Evolutionary conservation across 2,113 vertebrate genomes (phyloP), one percentile per base, ranked within the genome.

Genomic region (Trematocara macrostoma): DNA sequence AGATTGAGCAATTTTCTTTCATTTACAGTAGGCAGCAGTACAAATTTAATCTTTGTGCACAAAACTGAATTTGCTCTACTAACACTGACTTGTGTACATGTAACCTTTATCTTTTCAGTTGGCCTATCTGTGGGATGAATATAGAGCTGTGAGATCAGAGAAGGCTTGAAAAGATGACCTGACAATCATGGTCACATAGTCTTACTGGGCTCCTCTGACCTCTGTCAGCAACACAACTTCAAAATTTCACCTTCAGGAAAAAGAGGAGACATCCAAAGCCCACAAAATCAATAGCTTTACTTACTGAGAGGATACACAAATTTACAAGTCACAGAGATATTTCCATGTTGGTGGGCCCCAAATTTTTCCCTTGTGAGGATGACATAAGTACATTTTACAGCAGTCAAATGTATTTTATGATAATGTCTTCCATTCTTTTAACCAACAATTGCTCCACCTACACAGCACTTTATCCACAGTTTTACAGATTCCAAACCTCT

Each of bases 241-340:
- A 80, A 83, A 87, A 85, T 26, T 87, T 87, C 87, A 91, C 86
- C 88, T 91, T 53, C 52, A 87, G 85, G 84, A 82, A 89, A 69
- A 42, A 71, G 67, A 88, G 81, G 87, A 95, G 85, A 92, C 85
- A 85, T 80, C 8, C 18, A 47, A 87, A 89, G 83, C 91, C 84
- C 89, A 93, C 79, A 61, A 91, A 93, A 95, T 94, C 92, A 81
- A 94, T 95, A 93, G 26, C 79, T 90, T 89, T 57, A 89, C 88
- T 91, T 90, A 83, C 29, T 23, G 59, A 91, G 88, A 83, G 76
- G 83, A 89, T 86, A 82, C 91, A 93, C 79, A 78, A 59, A 84
- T 87, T 91, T 42, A 81, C 47, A 59, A 87, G 57, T 85, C 86
- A 86, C 82, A 87, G 26, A 85, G 69, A 85, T 26, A 82, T 87